These are phyloP conservation scores for Spilarctia lutea DNA, from an alignment of 2,888 invertebrate species.

Conservation along the genomic window DNA sequence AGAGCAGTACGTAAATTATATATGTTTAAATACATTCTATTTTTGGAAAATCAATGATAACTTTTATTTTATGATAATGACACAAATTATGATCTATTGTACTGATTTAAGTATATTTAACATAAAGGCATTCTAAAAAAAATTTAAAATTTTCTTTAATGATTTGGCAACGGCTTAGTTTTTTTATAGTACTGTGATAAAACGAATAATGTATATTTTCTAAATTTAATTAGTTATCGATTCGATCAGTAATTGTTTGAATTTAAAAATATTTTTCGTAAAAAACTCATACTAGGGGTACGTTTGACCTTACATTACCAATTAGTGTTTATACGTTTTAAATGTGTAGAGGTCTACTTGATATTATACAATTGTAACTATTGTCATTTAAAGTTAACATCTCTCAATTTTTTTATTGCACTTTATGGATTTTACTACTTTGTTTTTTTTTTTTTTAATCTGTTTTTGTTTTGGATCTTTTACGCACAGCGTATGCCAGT, in stretches of 20 bases:
- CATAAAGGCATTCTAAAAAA: too few relatives aligned
- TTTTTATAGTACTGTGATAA: neutral
- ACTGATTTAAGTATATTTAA: too few relatives aligned
- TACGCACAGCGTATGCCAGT: too few relatives aligned
- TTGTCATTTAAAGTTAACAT: neutral
- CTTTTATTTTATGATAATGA: too few relatives aligned
- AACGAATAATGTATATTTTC: neutral
- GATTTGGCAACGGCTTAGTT: neutral
- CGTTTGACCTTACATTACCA: neutral
- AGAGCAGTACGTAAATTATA: too few relatives aligned
- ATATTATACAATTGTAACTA: neutral
- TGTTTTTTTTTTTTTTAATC: too few relatives aligned
- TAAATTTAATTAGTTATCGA: neutral
- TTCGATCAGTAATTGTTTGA: neutral
- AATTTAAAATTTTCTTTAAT: neutral
- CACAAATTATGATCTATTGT: too few relatives aligned
- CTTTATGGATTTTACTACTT: neutral
- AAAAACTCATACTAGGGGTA: neutral
- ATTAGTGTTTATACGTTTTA: neutral
- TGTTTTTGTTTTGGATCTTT: too few relatives aligned
- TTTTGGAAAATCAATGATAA: too few relatives aligned
- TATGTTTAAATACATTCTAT: too few relatives aligned
- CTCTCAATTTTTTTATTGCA: neutral
- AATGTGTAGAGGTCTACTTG: conserved; percentile 1
- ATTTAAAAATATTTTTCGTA: neutral